A percentile compares a stretch with the other conserved stretches of the same genome.
phyloP scores from a whole-genome alignment of 2,113 vertebrate species.

The Odobenus rosmarus region DNA sequence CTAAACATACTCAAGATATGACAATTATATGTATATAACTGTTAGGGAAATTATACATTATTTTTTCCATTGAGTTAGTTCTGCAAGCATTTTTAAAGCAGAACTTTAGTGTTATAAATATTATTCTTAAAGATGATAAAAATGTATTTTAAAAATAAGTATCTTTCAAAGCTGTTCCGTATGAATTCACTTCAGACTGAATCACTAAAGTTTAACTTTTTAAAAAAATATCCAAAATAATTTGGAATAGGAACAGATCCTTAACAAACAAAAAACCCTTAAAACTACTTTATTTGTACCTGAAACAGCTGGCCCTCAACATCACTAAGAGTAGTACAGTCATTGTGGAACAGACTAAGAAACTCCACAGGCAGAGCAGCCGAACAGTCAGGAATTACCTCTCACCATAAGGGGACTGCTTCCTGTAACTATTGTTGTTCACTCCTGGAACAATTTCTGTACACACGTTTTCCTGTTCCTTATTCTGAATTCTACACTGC shows the following conservation, averaged over 20 bases:
- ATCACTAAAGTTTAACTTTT: neutral
- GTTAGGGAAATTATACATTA: neutral
- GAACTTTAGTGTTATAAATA: neutral
- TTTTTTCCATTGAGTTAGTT: neutral
- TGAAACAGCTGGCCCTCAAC: neutral
- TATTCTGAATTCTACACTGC: slow-evolving; percentile 30
- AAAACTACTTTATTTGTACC: neutral
- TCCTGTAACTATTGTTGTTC: neutral
- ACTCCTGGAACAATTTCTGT: slow-evolving; percentile 46
- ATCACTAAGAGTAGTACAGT: neutral
- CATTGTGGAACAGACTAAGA: neutral
- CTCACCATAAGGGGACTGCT: neutral
- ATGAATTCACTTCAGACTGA: slow-evolving; percentile 36
- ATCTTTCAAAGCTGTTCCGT: neutral
- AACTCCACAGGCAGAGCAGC: neutral
- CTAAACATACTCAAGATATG: neutral
- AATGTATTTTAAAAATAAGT: slow-evolving; percentile 11
- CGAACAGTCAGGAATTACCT: neutral
- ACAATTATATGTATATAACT: neutral
- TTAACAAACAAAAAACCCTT: neutral
- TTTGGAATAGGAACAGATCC: neutral
- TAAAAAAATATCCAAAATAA: slow-evolving; percentile 37
- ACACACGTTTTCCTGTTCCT: slow-evolving; percentile 29
- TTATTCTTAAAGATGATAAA: slow-evolving; percentile 2
- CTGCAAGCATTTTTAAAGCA: slow-evolving; percentile 24